phyloP scores from a whole-genome alignment of 2,888 invertebrate genomes.

The Himalopsyche japonica region DNA sequence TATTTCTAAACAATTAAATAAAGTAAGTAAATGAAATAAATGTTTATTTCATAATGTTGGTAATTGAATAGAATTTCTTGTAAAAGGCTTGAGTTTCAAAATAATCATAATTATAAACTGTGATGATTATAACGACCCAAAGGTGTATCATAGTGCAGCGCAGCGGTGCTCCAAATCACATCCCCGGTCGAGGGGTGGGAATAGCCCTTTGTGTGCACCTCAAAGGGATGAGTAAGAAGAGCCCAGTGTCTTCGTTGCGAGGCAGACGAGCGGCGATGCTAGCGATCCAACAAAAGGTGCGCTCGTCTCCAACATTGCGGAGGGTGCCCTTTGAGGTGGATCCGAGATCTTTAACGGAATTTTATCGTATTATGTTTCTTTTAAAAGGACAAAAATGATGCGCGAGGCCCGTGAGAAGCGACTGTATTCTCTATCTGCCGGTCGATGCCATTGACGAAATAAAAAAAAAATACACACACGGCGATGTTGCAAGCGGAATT shows the following conservation, averaged over 20 bases:
- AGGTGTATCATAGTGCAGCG: background rate
- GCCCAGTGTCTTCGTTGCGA: background rate
- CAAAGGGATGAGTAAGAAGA: slow-evolving; percentile 34
- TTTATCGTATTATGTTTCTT: slow-evolving; percentile 39
- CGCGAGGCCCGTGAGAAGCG: slow-evolving; percentile 25
- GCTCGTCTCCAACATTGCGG: slow-evolving; percentile 17
- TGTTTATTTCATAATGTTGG: too few species aligned
- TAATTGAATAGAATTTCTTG: too few species aligned
- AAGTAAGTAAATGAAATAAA: too few species aligned
- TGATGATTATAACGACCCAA: background rate
- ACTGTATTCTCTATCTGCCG: slow-evolving; percentile 1
- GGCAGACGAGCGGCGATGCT: slow-evolving; percentile 6
- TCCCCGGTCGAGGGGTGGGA: background rate
- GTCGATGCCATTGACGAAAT: background rate
- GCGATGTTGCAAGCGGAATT: background rate
- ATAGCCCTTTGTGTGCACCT: slow-evolving; percentile 28
- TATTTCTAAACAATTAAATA: too few species aligned
- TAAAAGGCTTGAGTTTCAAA: too few species aligned
- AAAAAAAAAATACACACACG: background rate
- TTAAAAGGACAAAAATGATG: background rate
- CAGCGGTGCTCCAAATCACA: background rate
- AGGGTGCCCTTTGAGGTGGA: slow-evolving; percentile 26
- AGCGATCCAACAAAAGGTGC: slow-evolving; percentile 35
- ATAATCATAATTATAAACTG: background rate
- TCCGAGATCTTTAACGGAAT: slow-evolving; percentile 39